Base-by-base conservation (phyloP, 2,797 vertebrate genomes). In the Yasuhikotakia modesta region DNA sequence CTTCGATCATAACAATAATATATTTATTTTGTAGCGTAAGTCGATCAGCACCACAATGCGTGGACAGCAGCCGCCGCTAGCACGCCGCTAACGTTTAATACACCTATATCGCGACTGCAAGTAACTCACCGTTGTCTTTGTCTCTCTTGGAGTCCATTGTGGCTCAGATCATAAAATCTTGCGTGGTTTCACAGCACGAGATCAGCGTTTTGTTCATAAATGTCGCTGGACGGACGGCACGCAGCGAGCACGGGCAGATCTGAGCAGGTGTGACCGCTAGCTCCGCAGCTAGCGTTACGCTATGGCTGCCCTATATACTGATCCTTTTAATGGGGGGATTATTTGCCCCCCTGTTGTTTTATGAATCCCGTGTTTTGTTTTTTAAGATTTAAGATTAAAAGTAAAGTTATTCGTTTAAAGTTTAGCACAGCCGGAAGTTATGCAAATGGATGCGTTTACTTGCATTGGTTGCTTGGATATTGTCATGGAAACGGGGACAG, bases 61-160 rank as follows among this genome's bases (percentile, higher is more conserved):
- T 55, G 55, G 79, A 81, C 80, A 81, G 79, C 73, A 66, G 52
- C 69, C 10, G 14, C 39, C 22, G 61, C 43, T 66, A 79, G 32
- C 61, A 14, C 4, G 12, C 24, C 58, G 58, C 57, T 53, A 63
- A 35, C 35, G 4, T 27, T 21, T 48, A 43, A 52, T 22, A 35
- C 16, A 48, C 11, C 27, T n/a, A 8, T 76, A 21, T 24, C 11
- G n/a, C n/a, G 14, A 4, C 14, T 16, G 19, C 12, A 13, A 67
- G 16, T 43, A 39, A 76, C 93, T 91, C 84, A 94, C 94, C 94
- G 68, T 91, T 90, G 6, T 93, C 92, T 70, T 89, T 92, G 16
- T 94, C 93, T 77, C 91, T 90, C 85, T 93, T 94, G 0, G 78
- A 85, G 70, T 94, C 93, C 94, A 94, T 94, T 57, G 45, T 82